Evolutionary conservation across 2,113 vertebrate species (phyloP), one percentile per base, ranked within the genome.

Genomic region (Hyaena hyaena): DNA sequence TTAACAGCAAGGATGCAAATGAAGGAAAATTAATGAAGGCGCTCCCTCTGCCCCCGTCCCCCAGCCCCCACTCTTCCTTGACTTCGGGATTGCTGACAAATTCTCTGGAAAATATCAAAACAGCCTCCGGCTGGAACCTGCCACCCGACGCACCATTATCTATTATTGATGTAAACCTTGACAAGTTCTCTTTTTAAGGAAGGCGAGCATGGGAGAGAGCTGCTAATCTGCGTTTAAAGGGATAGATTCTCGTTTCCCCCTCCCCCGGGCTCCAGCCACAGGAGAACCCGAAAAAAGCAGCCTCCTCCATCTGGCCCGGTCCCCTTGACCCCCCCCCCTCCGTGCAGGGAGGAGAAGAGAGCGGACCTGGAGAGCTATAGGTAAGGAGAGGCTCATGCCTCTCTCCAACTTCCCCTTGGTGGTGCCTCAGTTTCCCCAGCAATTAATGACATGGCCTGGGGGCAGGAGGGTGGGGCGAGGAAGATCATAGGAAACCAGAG

Each of bases 91-190:
- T 98, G 98, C 98, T 99, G 98, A 98, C 99, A 99, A 98, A 99
- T 99, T 98, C 98, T 98, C 97, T 95, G 98, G 98, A 98, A 99
- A 99, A 98, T 98, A 98, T 98, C 98, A 98, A 99, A 99, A 99
- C 98, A 98, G 99, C 99, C 99, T 97, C 98, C n/a, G 98, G 99
- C 98, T 98, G 98, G 98, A 98, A 98, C 98, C 98, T 98, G 98
- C 98, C 98, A 98, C 97, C 95, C 90, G 98, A 98, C 96, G 97
- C 97, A 96, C 97, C 96, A 79, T 98, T 98, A 99, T 99, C 98
- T 98, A 99, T 99, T 99, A 99, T 99, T 99, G 99, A 99, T 99
- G 98, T 88, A 77, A 97, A 97, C 98, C 98, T 98, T 99, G 98
- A 99, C 98, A 98, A 98, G 98, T 97, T 98, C 98, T 98, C 98